A percentile compares a stretch with the other conserved stretches of the same genome.
Evolutionary conservation across 1,140 invertebrate genomes (phyloP).

Genomic region (Drepana arcuata): DNA sequence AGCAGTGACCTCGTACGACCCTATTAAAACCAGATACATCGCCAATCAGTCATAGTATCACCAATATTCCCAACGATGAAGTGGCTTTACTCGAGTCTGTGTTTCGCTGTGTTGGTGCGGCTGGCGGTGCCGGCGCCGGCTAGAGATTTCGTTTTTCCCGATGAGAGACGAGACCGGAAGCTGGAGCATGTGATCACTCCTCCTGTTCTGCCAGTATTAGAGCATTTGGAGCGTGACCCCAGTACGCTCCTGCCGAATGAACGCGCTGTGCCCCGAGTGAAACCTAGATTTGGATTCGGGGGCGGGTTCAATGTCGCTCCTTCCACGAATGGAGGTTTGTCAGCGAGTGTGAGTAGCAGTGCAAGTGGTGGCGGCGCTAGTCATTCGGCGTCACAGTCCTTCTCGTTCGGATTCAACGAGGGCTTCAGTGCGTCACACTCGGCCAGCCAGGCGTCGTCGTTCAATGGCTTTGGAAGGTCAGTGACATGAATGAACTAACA

Average conservation of each 20-base stretch:
- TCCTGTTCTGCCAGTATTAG: slow-evolving; percentile 53
- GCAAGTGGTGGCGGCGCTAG: slow-evolving; percentile 39
- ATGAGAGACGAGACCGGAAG: slow-evolving; percentile 42
- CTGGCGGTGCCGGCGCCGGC: slow-evolving; percentile 29
- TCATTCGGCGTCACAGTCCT: slow-evolving; percentile 57
- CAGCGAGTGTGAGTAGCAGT: slow-evolving; percentile 55
- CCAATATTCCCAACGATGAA: slow-evolving; percentile 37
- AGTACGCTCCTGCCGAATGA: slow-evolving; percentile 49
- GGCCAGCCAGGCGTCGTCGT: slow-evolving; percentile 56
- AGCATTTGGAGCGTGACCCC: slow-evolving; percentile 58
- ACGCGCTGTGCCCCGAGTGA: slow-evolving; percentile 15
- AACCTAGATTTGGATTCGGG: slow-evolving; percentile 38
- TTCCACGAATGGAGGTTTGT: slow-evolving; percentile 40
- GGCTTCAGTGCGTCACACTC: slow-evolving; percentile 62
- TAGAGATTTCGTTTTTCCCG: slow-evolving; percentile 49
- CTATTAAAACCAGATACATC: slow-evolving; percentile 64
- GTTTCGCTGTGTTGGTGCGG: slow-evolving; percentile 17
- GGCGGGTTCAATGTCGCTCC: slow-evolving; percentile 47
- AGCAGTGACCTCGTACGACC: slow-evolving; percentile 53
- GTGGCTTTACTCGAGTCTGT: slow-evolving; percentile 39
- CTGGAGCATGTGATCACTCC: slow-evolving; percentile 56
- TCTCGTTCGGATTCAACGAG: slow-evolving; percentile 60
- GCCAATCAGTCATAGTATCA: slow-evolving; percentile 40
- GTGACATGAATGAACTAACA: too few species aligned
- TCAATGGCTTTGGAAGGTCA: slow-evolving; percentile 58